Evolutionary conservation across 37 sponge, comb jelly and placozoan species (phyloP).

Genomic region (Halisarca cf. caerulea): DNA sequence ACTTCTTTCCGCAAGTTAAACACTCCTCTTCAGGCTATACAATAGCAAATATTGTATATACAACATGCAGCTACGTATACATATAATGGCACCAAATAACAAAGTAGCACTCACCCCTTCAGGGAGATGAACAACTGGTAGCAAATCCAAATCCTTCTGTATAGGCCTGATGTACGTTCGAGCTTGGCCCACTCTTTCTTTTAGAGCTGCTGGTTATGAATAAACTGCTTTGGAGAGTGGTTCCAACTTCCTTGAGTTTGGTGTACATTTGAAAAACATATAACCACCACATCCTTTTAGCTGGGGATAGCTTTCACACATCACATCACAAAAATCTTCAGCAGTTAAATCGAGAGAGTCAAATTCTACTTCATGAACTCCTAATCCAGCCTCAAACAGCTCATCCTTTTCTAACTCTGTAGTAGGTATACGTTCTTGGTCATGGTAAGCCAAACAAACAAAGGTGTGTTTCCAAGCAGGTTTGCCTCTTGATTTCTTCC

Average conservation of each 20-base stretch:
- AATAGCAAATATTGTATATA: not conserved
- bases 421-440: slow-evolving; percentile 38
- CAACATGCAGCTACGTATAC: not conserved
- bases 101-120: slow-evolving; percentile 9
- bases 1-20: not conserved
- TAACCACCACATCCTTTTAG: slow-evolving; percentile 24
- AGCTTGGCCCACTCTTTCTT: slow-evolving; percentile 38
- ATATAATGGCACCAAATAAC: not conserved
- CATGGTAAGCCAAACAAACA: slow-evolving; percentile 41
- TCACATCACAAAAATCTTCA: slow-evolving; percentile 41
- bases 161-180: slow-evolving; percentile 51
- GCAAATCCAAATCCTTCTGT: slow-evolving; percentile 43
- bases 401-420: slow-evolving; percentile 48
- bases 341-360: not conserved
- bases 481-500: too few species aligned
- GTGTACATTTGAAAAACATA: slow-evolving; percentile 11
- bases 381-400: slow-evolving; percentile 48
- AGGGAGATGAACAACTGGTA: not conserved
- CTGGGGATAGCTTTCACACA: slow-evolving; percentile 28
- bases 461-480: slow-evolving; percentile 67
- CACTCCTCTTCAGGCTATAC: slow-evolving; percentile 3
- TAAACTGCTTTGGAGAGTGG: slow-evolving; percentile 8
- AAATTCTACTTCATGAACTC: slow-evolving; percentile 52
- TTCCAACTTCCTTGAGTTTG: slow-evolving; percentile 33
- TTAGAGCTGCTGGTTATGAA: slow-evolving; percentile 32